Evolutionary conservation across 37 sponge, comb jelly and placozoan genomes (phyloP).

Genomic region (Dysidea cf. avara): DNA sequence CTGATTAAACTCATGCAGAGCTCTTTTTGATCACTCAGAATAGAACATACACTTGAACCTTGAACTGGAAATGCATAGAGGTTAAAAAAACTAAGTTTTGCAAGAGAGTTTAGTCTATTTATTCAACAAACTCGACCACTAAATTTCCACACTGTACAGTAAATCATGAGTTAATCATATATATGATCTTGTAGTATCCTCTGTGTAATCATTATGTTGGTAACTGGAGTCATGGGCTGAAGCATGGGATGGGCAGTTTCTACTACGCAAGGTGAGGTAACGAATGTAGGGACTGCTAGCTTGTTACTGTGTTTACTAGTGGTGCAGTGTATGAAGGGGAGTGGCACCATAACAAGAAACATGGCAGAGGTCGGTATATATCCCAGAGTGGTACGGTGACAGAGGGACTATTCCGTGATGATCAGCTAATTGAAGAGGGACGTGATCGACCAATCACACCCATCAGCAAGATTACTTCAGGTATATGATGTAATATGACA

Average conservation of each 20-base stretch:
- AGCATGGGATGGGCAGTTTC: conserved; percentile 79
- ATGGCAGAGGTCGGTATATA: conserved; percentile 71
- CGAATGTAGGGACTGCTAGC: neutral
- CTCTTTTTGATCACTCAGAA: too few species aligned
- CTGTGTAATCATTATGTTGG: conserved; percentile 70
- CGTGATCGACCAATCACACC: conserved; percentile 54
- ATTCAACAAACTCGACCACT: too few species aligned
- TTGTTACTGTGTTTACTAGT: conserved; percentile 22
- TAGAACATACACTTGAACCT: too few species aligned
- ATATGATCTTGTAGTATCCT: conserved; percentile 55
- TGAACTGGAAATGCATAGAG: too few species aligned
- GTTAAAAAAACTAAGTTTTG: too few species aligned
- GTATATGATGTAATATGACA: too few species aligned
- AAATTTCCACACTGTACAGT: too few species aligned
- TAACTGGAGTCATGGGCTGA: conserved; percentile 58
- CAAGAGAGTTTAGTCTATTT: too few species aligned
- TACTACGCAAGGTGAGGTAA: conserved; percentile 78
- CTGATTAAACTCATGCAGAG: too few species aligned
- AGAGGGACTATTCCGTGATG: conserved; percentile 64
- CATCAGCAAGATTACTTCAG: conserved; percentile 42
- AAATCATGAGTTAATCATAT: neutral
- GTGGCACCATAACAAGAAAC: conserved; percentile 76
- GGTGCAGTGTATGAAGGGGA: conserved; percentile 80
- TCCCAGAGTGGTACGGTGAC: conserved; percentile 64
- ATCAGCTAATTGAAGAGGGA: conserved; percentile 25